Percentiles rank a stretch among this genome's conserved stretches.
These are phyloP conservation scores for Echinarachnius parma DNA, from an alignment of 53 echinoderm and acorn worm genomes.

Conservation along the genomic window DNA sequence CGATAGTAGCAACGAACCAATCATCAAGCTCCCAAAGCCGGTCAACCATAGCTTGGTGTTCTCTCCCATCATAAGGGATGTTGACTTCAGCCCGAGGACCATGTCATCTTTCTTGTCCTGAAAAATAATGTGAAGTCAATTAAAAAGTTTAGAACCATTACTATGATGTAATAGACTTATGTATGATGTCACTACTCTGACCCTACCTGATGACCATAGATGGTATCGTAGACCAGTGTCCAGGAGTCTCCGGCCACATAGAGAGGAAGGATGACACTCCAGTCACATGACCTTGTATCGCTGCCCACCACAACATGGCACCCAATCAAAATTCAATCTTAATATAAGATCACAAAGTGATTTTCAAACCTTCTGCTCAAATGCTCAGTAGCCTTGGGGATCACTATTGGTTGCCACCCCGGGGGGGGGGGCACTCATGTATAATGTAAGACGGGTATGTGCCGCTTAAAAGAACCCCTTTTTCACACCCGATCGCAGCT, in stretches of 20 bases:
- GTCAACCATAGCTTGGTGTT: constrained; percentile 85
- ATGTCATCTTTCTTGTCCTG: constrained; percentile 96
- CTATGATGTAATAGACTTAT: too few relatives aligned
- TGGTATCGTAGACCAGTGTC: constrained; percentile 96
- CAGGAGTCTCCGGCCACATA: constrained; percentile 76
- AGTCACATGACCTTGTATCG: constrained; percentile 86
- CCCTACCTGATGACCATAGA: constrained; percentile 97
- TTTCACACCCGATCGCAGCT: too few relatives aligned
- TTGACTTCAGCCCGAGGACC: constrained; percentile 80
- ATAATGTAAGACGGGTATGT: too few relatives aligned
- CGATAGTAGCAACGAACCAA: constrained; percentile 55
- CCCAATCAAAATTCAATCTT: too few relatives aligned
- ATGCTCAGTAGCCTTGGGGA: too few relatives aligned
- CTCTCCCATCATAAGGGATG: constrained; percentile 86
- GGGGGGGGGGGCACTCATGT: too few relatives aligned
- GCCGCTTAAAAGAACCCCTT: too few relatives aligned
- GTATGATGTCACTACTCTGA: too few relatives aligned
- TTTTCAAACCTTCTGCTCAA: too few relatives aligned
- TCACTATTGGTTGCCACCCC: too few relatives aligned
- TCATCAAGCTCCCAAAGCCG: constrained; percentile 76
- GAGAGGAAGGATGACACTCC: constrained; percentile 85
- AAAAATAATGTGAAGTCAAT: background rate
- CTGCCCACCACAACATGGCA: constrained; percentile 82
- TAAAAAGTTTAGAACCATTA: too few relatives aligned
- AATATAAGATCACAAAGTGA: too few relatives aligned